A percentile compares a stretch with the other conserved stretches of the same genome.
Evolutionary conservation across 2,888 invertebrate genomes (phyloP).

Genomic region (Eucriotettix oculatus): DNA sequence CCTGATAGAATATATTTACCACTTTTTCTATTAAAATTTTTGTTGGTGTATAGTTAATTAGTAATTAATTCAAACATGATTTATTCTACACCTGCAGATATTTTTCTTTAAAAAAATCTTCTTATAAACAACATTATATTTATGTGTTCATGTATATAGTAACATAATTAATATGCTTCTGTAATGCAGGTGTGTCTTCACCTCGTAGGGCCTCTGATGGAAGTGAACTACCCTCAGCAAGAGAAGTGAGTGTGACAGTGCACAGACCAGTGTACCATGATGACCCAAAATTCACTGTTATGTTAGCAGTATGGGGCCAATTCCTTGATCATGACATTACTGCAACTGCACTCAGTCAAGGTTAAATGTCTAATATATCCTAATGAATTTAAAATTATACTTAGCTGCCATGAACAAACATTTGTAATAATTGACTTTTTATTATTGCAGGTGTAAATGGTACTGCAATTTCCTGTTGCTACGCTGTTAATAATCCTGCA

Average conservation of each 20-base stretch:
- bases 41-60: no score
- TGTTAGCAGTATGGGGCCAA: constrained; percentile 79
- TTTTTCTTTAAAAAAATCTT: no score
- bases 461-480: constrained; percentile 54
- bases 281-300: constrained; percentile 61
- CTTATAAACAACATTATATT: neutral
- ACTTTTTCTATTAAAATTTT: no score
- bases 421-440: neutral
- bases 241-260: constrained; percentile 54
- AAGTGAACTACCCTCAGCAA: constrained; percentile 47
- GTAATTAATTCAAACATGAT: no score
- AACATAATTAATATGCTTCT: neutral
- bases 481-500: constrained; percentile 17
- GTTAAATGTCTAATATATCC: constrained; percentile 25
- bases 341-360: constrained; percentile 61
- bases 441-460: constrained; percentile 31
- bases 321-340: constrained; percentile 79
- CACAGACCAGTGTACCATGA: constrained; percentile 56
- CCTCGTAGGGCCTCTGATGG: constrained; percentile 42
- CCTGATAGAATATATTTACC: no score
- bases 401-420: neutral
- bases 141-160: neutral
- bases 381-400: neutral
- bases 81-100: no score
- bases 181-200: constrained; percentile 36